These are phyloP conservation scores for Apis mellifera DNA, from an alignment of 1,140 invertebrate genomes.

Conservation along the genomic window DNA sequence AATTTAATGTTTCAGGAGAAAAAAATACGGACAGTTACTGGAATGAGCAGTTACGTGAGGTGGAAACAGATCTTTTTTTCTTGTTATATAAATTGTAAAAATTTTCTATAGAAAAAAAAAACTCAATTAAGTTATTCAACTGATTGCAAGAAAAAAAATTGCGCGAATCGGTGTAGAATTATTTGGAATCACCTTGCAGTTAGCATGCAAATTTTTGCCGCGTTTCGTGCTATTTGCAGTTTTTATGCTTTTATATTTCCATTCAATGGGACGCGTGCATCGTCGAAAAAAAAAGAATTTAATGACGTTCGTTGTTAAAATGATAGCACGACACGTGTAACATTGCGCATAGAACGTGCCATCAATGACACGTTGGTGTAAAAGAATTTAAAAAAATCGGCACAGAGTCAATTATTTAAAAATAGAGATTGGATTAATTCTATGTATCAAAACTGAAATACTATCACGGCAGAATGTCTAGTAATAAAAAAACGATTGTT, in stretches of 20 bases:
- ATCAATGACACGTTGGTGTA: no score
- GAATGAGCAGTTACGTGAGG: no score
- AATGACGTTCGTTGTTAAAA: not conserved
- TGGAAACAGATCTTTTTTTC: no score
- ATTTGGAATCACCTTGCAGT: not conserved
- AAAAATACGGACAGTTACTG: not conserved
- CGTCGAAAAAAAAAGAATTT: not conserved
- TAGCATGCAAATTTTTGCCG: not conserved
- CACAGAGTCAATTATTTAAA: not conserved
- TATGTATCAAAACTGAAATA: not conserved
- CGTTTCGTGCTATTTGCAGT: not conserved
- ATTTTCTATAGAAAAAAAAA: not conserved
- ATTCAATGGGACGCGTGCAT: not conserved
- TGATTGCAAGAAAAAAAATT: not conserved
- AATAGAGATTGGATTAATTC: not conserved
- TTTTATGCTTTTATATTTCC: not conserved
- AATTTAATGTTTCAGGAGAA: not conserved
- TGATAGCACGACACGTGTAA: not conserved
- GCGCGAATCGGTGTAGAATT: not conserved
- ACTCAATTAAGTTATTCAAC: not conserved
- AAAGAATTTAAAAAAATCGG: no score
- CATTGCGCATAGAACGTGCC: not conserved
- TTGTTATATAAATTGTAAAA: not conserved
- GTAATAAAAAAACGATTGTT: not conserved
- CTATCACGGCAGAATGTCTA: not conserved